Percentiles rank a stretch among this genome's conserved stretches.
Evolutionary conservation across 2,888 invertebrate species (phyloP).

Genomic region (Eucera pruinosa): DNA sequence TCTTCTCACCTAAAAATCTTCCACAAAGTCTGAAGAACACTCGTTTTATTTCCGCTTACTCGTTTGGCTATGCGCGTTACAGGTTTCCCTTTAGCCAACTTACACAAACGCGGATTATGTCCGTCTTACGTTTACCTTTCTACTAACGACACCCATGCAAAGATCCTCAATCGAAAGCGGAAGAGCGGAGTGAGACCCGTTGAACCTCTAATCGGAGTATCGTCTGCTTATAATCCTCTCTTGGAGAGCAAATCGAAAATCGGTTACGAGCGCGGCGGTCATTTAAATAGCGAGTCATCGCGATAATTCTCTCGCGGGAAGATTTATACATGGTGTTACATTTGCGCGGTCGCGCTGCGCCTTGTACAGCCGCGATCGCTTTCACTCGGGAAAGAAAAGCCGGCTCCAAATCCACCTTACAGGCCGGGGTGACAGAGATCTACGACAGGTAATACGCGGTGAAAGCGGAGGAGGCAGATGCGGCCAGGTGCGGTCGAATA

Average conservation of each 20-base stretch:
- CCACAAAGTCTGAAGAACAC: too few relatives aligned
- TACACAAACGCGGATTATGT: too few relatives aligned
- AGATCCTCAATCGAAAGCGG: slow-evolving; percentile 9
- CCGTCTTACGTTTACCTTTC: too few relatives aligned
- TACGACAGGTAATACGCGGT: slow-evolving; percentile 40
- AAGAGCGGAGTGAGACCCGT: background rate
- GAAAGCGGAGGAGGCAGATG: slow-evolving; percentile 54
- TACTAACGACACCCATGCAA: too few relatives aligned
- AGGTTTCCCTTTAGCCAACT: too few relatives aligned
- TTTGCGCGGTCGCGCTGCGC: slow-evolving; percentile 16
- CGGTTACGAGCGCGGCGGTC: slow-evolving; percentile 28
- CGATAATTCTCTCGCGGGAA: slow-evolving; percentile 48
- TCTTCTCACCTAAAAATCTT: too few relatives aligned
- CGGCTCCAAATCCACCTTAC: slow-evolving; percentile 39
- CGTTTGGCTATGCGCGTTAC: too few relatives aligned
- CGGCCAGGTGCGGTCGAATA: slow-evolving; percentile 34
- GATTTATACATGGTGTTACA: slow-evolving; percentile 44
- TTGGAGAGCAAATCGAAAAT: slow-evolving; percentile 17
- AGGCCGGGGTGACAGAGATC: slow-evolving; percentile 52
- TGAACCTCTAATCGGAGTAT: background rate
- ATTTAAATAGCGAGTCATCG: slow-evolving; percentile 40
- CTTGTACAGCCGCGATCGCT: slow-evolving; percentile 9
- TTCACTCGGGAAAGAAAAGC: slow-evolving; percentile 53
- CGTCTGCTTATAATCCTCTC: background rate
- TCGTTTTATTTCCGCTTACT: too few relatives aligned